Conservation (phyloP, 2,888 invertebrate species). For the Halocaridina rubra region DNA sequence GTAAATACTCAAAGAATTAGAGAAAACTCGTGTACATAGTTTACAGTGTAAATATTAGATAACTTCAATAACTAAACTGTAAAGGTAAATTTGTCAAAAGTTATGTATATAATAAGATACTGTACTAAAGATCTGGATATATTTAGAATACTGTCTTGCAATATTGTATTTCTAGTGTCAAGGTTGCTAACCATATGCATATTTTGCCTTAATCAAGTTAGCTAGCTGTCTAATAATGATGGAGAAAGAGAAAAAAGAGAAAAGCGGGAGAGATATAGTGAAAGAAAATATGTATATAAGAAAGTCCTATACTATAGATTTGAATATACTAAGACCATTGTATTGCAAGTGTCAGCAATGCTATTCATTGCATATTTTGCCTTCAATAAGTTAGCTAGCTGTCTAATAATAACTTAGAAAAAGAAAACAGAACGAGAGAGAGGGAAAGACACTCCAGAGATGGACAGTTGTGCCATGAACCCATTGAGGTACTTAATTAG, state of each 20-base stretch:
- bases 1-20: slow-evolving; percentile 31
- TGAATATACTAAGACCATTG: not conserved
- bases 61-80: slow-evolving; percentile 29
- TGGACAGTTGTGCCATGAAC: slow-evolving; percentile 48
- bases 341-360: not conserved
- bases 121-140: slow-evolving; percentile 9
- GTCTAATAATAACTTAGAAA: not conserved
- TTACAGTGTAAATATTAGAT: slow-evolving; percentile 35
- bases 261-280: no score
- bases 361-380: not conserved
- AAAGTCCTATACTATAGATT: not conserved
- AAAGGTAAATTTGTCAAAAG: slow-evolving; percentile 27
- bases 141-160: not conserved
- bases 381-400: not conserved
- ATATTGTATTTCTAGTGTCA: not conserved
- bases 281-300: not conserved
- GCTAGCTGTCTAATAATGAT: not conserved
- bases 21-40: slow-evolving; percentile 44
- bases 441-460: not conserved
- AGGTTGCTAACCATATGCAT: not conserved
- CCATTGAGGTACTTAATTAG: slow-evolving; percentile 48
- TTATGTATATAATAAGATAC: slow-evolving; percentile 46
- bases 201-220: not conserved
- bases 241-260: no score
- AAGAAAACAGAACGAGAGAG: not conserved